Evolutionary conservation across 2,888 invertebrate genomes (phyloP).

Genomic region (Physocephala rufipes): DNA sequence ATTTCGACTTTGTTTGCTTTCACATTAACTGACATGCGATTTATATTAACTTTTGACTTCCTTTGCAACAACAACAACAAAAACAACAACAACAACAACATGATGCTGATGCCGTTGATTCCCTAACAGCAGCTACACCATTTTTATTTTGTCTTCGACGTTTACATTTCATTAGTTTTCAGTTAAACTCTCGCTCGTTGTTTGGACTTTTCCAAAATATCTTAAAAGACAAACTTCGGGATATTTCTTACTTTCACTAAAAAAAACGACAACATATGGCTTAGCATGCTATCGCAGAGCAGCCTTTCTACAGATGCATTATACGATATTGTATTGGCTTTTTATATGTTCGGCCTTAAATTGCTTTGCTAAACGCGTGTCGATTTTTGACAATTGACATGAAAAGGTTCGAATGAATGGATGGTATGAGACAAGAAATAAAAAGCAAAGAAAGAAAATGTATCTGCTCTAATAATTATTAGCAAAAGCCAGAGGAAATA

Average conservation of each 20-base stretch:
- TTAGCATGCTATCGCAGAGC: constrained; percentile 5
- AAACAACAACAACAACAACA: neutral
- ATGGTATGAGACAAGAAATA: neutral
- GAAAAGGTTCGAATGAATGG: neutral
- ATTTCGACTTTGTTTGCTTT: too few relatives aligned
- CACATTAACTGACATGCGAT: neutral
- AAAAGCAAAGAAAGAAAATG: neutral
- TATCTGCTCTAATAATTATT: neutral
- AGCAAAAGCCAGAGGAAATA: too few relatives aligned
- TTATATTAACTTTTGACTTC: constrained; percentile 5
- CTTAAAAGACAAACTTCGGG: constrained; percentile 10
- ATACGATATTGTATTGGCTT: constrained; percentile 2
- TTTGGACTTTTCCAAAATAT: constrained; percentile 5
- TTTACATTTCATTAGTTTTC: constrained; percentile 49
- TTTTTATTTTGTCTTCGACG: neutral
- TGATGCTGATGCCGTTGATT: too few relatives aligned
- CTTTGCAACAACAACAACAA: neutral
- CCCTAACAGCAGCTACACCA: too few relatives aligned
- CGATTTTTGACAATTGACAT: constrained; percentile 17
- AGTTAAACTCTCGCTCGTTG: constrained; percentile 28
- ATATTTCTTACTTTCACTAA: constrained; percentile 37
- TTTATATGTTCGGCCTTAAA: constrained; percentile 15
- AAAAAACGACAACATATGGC: too few relatives aligned
- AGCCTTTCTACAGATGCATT: constrained; percentile 18
- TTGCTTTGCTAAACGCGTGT: constrained; percentile 13